These are phyloP conservation scores for Sisyra nigra DNA, from an alignment of 2,888 invertebrate species.

Conservation along the genomic window DNA sequence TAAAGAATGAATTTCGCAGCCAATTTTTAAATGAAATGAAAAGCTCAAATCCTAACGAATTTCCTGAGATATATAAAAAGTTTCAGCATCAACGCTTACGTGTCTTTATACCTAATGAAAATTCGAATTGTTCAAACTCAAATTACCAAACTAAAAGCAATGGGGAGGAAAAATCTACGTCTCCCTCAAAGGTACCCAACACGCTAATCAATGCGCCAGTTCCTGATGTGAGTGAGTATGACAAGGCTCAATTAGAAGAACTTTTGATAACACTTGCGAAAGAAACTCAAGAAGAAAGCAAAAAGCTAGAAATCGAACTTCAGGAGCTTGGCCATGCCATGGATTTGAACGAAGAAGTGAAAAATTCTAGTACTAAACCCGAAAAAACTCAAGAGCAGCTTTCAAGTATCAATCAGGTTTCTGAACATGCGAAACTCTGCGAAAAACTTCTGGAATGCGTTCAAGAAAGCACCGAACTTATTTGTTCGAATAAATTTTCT, in stretches of 20 bases:
- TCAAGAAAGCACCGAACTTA: conserved; percentile 20
- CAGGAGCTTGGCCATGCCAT: conserved; percentile 15
- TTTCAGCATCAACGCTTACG: conserved; percentile 14
- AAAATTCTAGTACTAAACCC: background rate
- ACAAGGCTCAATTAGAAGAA: conserved; percentile 46
- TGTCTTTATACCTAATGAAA: conserved; percentile 12
- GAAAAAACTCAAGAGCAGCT: conserved; percentile 3
- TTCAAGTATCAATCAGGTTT: conserved; percentile 25
- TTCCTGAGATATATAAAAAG: conserved; percentile 14
- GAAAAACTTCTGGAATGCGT: conserved; percentile 30
- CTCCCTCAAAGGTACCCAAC: conserved; percentile 11
- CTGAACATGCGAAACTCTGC: conserved; percentile 31
- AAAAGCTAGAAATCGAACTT: conserved; percentile 48
- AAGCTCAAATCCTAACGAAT: conserved; percentile 15
- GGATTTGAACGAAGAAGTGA: conserved; percentile 1
- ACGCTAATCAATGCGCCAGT: conserved; percentile 11
- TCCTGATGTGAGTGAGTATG: conserved; percentile 20
- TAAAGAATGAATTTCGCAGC: conserved; percentile 22
- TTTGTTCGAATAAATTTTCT: conserved; percentile 16
- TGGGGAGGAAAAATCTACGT: conserved; percentile 13
- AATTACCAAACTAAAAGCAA: conserved; percentile 12
- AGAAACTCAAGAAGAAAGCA: conserved; percentile 60
- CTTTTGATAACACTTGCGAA: conserved; percentile 54
- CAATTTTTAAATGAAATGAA: conserved; percentile 4
- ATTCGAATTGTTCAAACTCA: too few relatives aligned